phyloP scores from a whole-genome alignment of 2,797 vertebrate species.

The Peromyscus nudipes region DNA sequence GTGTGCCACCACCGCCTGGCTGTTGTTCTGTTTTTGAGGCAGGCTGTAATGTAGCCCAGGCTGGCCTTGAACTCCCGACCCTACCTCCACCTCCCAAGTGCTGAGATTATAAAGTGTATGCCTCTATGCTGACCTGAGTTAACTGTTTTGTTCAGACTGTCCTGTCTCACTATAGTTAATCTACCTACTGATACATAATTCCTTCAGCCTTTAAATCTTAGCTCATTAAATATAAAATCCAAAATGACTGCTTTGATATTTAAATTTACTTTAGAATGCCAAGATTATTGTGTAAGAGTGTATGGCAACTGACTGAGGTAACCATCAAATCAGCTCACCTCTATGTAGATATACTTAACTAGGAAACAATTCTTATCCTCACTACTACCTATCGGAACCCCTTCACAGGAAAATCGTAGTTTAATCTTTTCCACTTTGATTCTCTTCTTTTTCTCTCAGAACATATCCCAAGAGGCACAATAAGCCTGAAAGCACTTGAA shows the following conservation, averaged over 20 bases:
- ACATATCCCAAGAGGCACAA: conserved; percentile 24
- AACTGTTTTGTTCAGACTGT: neutral
- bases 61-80: neutral
- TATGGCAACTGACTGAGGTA: neutral
- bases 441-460: conserved; percentile 49
- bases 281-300: conserved; percentile 10
- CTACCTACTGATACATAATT: conserved; percentile 3
- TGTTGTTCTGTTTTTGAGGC: neutral
- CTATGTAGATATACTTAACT: conserved; percentile 20
- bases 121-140: neutral
- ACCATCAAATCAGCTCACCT: conserved; percentile 59
- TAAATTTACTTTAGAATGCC: conserved; percentile 41
- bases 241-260: neutral
- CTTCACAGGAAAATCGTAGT: conserved; percentile 15
- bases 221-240: conserved; percentile 57
- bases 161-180: neutral
- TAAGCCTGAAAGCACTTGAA: conserved; percentile 40
- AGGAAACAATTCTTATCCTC: conserved; percentile 11
- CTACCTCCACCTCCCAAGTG: neutral
- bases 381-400: conserved; percentile 16
- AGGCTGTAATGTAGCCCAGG: neutral
- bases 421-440: conserved; percentile 42
- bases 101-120: neutral
- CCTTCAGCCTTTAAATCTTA: conserved; percentile 50
- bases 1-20: neutral